These are phyloP conservation scores for Nomada hirtipes DNA, from an alignment of 2,888 invertebrate genomes.

Conservation along the genomic window DNA sequence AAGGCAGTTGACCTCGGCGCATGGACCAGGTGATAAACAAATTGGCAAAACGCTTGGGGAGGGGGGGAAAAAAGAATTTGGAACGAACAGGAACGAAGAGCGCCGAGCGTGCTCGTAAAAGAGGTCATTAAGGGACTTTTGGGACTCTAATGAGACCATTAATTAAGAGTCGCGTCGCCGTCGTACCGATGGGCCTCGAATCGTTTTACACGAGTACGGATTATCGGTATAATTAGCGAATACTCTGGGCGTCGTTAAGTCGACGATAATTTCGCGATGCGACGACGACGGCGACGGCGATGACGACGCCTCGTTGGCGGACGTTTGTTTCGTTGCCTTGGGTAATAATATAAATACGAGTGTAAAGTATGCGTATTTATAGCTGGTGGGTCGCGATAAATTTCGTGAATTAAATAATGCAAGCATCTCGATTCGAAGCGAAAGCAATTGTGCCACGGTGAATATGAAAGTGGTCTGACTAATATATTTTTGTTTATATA, in stretches of 20 bases:
- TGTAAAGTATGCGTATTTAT: too few relatives aligned
- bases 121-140: conserved; percentile 45
- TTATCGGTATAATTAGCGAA: conserved; percentile 47
- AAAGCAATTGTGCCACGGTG: too few relatives aligned
- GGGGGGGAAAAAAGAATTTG: background rate
- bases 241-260: conserved; percentile 34
- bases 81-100: background rate
- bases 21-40: conserved; percentile 28
- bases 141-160: conserved; percentile 51
- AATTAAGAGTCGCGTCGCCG: conserved; percentile 29
- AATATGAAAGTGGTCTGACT: too few relatives aligned
- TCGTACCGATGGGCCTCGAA: conserved; percentile 18
- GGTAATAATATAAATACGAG: too few relatives aligned
- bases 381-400: too few relatives aligned
- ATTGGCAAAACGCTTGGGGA: background rate
- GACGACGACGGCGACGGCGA: background rate
- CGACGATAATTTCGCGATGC: conserved; percentile 34
- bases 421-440: too few relatives aligned
- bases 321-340: background rate
- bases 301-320: background rate
- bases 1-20: background rate
- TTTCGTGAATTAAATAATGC: too few relatives aligned
- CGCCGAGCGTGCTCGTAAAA: conserved; percentile 30
- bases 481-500: too few relatives aligned
- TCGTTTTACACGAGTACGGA: conserved; percentile 46